Conservation (phyloP, 2,888 invertebrate species). For the Eurytoma californica region DNA sequence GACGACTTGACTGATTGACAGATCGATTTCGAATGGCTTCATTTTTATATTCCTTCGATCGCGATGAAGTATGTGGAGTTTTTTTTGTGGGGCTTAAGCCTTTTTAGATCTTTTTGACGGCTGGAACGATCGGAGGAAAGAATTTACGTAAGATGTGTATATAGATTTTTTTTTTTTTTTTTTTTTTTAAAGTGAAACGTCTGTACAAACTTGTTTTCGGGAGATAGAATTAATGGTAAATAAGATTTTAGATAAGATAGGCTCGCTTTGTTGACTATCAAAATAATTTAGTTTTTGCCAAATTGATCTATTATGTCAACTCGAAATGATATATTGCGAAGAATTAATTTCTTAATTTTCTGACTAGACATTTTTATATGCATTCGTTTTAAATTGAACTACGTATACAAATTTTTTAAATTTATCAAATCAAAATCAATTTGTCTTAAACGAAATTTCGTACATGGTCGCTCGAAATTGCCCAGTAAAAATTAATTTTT, state of each 20-base stretch:
- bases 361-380: no score
- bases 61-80: neutral
- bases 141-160: neutral
- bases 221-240: conserved; percentile 2
- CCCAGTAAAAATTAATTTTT: no score
- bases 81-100: no score
- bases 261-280: neutral
- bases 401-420: no score
- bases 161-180: neutral
- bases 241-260: conserved; percentile 22
- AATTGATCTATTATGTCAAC: no score
- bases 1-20: neutral
- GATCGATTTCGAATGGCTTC: neutral
- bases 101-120: neutral
- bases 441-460: no score
- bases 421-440: no score
- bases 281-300: no score
- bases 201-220: neutral
- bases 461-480: no score
- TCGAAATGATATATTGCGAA: no score
- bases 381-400: no score
- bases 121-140: neutral
- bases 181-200: neutral
- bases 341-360: no score
- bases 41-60: neutral